phyloP scores from a whole-genome alignment of 92 coral and sea anemone species.

The Anthopleura xanthogrammica region DNA sequence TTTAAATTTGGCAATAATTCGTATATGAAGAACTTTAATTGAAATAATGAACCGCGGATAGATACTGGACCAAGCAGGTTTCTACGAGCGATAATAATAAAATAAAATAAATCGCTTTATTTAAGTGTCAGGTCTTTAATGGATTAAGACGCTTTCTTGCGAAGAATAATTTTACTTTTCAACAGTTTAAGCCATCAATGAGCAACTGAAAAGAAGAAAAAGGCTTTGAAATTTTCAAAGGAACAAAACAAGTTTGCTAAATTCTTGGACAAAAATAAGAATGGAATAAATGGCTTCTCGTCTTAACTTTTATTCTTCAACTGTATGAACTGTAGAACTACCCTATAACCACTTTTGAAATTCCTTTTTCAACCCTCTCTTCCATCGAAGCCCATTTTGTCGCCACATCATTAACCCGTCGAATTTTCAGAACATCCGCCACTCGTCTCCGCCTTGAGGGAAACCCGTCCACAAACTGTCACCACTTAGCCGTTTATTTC shows the following conservation, averaged over 20 bases:
- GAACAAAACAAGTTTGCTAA: neutral
- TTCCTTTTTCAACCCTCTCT: neutral
- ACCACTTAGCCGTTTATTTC: neutral
- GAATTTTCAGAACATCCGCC: constrained; percentile 6
- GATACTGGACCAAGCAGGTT: too few relatives aligned
- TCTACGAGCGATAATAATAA: too few relatives aligned
- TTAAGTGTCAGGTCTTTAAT: too few relatives aligned
- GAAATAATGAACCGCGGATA: neutral
- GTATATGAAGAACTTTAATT: neutral
- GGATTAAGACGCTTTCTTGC: too few relatives aligned
- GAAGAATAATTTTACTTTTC: too few relatives aligned
- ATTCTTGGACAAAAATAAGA: neutral
- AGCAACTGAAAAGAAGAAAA: too few relatives aligned
- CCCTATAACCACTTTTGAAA: neutral
- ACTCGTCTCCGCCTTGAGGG: neutral
- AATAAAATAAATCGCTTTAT: too few relatives aligned
- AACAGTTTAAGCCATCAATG: too few relatives aligned
- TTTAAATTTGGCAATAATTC: neutral
- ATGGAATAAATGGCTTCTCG: neutral
- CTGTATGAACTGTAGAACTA: neutral
- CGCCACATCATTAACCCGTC: neutral
- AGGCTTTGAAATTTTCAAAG: neutral
- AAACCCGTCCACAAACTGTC: neutral
- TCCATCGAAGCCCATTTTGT: neutral
- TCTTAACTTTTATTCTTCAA: too few relatives aligned